Conservation (phyloP, 2,113 vertebrate species). For the Corythornis madagascariensis region DNA sequence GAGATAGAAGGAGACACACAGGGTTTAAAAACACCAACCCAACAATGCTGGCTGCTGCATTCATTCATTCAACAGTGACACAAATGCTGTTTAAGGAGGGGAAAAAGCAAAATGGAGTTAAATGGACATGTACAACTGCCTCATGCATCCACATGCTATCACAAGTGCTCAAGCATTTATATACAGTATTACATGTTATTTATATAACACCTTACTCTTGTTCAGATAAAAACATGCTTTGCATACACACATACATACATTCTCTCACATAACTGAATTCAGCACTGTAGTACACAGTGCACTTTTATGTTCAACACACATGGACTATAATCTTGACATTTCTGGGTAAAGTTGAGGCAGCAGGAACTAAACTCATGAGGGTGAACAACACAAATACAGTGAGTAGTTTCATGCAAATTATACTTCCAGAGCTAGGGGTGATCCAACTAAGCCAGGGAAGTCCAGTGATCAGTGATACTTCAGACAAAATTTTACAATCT, state of each 20-base stretch:
- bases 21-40: slow-evolving; percentile 47
- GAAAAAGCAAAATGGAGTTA: slow-evolving; percentile 10
- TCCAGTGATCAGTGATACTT: background rate
- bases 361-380: background rate
- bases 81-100: slow-evolving; percentile 25
- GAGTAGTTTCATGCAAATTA: background rate
- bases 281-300: background rate
- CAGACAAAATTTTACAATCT: background rate
- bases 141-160: background rate
- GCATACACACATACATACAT: background rate
- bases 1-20: slow-evolving; percentile 45
- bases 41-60: slow-evolving; percentile 22
- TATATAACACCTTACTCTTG: background rate
- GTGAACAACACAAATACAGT: background rate
- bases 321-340: background rate
- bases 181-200: background rate
- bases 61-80: slow-evolving; percentile 56
- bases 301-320: background rate
- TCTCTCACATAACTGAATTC: background rate
- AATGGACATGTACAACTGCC: background rate
- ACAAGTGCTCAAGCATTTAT: background rate
- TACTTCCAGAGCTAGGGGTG: background rate
- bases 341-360: background rate
- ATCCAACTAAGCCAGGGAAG: background rate
- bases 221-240: background rate